These are phyloP conservation scores for Cheilosia impressa DNA, from an alignment of 2,888 invertebrate species.

Conservation along the genomic window DNA sequence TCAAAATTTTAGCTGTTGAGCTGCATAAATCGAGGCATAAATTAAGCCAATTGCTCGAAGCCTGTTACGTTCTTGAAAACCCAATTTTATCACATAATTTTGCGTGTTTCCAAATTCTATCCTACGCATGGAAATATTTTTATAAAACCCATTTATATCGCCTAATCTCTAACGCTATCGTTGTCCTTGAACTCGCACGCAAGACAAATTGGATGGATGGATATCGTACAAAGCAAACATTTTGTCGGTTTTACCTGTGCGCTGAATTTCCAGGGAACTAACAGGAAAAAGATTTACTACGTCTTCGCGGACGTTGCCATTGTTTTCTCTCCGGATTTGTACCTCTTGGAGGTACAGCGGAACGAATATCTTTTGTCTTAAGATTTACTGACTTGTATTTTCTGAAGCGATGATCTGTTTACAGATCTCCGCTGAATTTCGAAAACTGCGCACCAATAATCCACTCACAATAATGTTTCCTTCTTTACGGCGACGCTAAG, in stretches of 20 bases:
- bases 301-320: neutral
- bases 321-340: neutral
- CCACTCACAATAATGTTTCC: neutral
- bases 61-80: too few species aligned
- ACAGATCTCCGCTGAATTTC: neutral
- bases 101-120: neutral
- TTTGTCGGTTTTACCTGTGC: conserved; percentile 9
- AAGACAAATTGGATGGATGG: neutral
- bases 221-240: conserved; percentile 5
- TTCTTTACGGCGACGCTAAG: neutral
- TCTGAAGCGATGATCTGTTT: neutral
- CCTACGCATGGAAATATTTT: neutral
- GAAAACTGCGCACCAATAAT: neutral
- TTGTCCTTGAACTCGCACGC: conserved; percentile 18
- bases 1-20: too few species aligned
- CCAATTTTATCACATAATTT: neutral
- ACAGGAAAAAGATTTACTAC: conserved; percentile 23
- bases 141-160: neutral
- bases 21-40: too few species aligned
- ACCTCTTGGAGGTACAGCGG: neutral
- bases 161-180: neutral
- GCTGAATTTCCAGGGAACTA: conserved; percentile 13
- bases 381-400: neutral
- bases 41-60: too few species aligned
- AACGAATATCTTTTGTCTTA: neutral